phyloP scores from a whole-genome alignment of 1,140 invertebrate genomes.

The Armadillidium nasatum region DNA sequence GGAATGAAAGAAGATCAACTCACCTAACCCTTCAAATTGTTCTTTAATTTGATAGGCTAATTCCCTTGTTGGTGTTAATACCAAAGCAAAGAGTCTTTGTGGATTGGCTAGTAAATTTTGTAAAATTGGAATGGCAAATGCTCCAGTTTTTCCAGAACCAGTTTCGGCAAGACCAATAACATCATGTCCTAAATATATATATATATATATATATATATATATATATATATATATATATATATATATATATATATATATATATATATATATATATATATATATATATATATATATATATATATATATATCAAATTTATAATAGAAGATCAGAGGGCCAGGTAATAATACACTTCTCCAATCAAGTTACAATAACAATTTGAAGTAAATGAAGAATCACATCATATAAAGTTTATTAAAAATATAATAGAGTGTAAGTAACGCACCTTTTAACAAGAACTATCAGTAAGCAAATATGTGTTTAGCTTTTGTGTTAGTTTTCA shows the following conservation, averaged over 20 bases:
- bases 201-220: background rate
- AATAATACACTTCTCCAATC: background rate
- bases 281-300: background rate
- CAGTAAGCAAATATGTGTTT: no score
- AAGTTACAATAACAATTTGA: no score
- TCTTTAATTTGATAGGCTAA: constrained; percentile 69
- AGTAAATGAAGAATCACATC: no score
- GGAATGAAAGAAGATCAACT: no score
- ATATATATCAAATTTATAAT: background rate
- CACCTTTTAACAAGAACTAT: no score
- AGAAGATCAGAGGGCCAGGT: background rate
- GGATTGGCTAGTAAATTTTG: constrained; percentile 85
- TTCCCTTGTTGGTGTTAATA: constrained; percentile 94
- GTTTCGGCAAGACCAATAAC: constrained; percentile 96
- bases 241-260: background rate
- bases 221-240: background rate
- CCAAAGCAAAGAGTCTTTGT: constrained; percentile 86
- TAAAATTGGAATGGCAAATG: constrained; percentile 92
- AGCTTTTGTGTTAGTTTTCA: no score
- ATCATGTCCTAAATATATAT: constrained; percentile 64
- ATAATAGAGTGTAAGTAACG: no score
- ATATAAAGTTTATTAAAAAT: background rate
- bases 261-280: no score
- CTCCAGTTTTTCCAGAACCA: constrained; percentile 96
- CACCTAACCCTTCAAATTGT: constrained; percentile 56